Conservation (phyloP, 2,888 invertebrate species). For the Eulithis prunata region DNA sequence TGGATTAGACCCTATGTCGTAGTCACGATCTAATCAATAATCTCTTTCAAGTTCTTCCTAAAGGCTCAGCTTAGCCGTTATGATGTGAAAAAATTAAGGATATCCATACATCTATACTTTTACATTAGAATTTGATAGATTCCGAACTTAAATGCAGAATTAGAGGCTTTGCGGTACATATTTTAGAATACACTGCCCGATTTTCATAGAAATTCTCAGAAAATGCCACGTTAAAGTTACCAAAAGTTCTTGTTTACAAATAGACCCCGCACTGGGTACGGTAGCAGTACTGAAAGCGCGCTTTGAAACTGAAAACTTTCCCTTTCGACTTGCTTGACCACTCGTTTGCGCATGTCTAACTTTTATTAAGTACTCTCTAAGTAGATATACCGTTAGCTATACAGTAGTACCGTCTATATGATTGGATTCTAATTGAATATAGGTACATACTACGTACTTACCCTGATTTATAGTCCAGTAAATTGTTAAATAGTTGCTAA, state of each 20-base stretch:
- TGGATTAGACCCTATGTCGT: no score
- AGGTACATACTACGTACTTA: not conserved
- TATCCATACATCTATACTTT: no score
- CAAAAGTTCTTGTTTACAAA: constrained; percentile 11
- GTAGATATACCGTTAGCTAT: not conserved
- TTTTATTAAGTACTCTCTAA: not conserved
- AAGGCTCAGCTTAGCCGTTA: no score
- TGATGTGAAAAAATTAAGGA: no score
- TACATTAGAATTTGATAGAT: no score
- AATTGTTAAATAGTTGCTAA: no score
- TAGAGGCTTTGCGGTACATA: no score
- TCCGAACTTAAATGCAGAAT: no score
- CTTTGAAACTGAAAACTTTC: constrained; percentile 61
- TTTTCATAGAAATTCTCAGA: not conserved
- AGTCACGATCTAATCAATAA: no score
- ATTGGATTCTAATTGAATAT: constrained; percentile 1
- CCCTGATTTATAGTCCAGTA: not conserved
- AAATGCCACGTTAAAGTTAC: not conserved
- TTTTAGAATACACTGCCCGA: not conserved
- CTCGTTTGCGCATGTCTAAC: constrained; percentile 53
- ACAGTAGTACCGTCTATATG: not conserved
- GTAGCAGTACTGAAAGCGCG: constrained; percentile 43
- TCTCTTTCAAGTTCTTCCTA: no score
- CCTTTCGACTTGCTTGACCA: constrained; percentile 48
- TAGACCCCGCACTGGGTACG: constrained; percentile 4